Evolutionary conservation across 1,140 invertebrate species (phyloP).

Genomic region (Papilio machaon): DNA sequence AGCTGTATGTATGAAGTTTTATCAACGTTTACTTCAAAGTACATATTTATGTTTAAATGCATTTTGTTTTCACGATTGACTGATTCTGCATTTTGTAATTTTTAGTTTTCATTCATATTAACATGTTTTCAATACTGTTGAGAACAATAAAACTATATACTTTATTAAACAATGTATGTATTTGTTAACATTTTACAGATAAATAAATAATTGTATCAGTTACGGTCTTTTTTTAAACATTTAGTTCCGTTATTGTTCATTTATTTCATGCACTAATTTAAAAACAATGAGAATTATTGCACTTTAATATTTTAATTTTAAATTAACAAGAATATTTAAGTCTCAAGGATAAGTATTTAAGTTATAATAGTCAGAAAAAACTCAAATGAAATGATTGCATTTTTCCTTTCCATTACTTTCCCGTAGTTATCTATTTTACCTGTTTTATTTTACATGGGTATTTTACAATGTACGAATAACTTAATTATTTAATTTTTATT

Average conservation of each 20-base stretch:
- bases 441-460: too few relatives aligned
- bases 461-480: too few relatives aligned
- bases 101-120: not conserved
- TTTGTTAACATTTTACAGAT: conserved; percentile 24
- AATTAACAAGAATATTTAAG: not conserved
- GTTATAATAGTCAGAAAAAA: too few relatives aligned
- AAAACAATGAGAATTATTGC: conserved; percentile 42
- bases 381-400: too few relatives aligned
- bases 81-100: conserved; percentile 24
- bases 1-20: not conserved
- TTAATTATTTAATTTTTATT: not conserved
- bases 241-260: conserved; percentile 18
- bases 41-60: not conserved
- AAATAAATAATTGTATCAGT: not conserved
- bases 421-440: too few relatives aligned
- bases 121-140: not conserved
- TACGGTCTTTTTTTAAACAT: conserved; percentile 36
- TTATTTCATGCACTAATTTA: conserved; percentile 55
- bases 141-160: conserved; percentile 13
- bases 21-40: not conserved
- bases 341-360: too few relatives aligned
- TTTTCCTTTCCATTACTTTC: too few relatives aligned
- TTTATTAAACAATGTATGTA: not conserved
- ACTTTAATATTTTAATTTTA: not conserved
- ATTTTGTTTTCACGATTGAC: conserved; percentile 1